Percentiles rank a stretch among this genome's conserved stretches.
phyloP scores from a whole-genome alignment of 2,888 invertebrate species.

The Drosophila vallismaia region DNA sequence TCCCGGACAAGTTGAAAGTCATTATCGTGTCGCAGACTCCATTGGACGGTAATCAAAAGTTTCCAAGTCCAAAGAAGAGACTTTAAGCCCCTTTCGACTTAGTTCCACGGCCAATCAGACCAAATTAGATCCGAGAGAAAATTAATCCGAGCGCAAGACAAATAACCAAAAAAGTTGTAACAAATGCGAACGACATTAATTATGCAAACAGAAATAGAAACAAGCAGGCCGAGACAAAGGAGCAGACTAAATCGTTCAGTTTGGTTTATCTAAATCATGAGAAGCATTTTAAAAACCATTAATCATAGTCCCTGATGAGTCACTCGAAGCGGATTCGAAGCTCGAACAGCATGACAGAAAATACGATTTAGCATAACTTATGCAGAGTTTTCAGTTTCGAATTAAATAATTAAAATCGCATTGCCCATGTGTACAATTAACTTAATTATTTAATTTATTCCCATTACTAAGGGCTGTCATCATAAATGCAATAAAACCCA shows the following conservation, averaged over 20 bases:
- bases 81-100: constrained; percentile 30
- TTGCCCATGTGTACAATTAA: constrained; percentile 58
- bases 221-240: constrained; percentile 28
- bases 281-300: constrained; percentile 69
- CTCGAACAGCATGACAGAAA: constrained; percentile 35
- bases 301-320: constrained; percentile 65
- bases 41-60: constrained; percentile 27
- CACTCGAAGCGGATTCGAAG: constrained; percentile 27
- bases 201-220: constrained; percentile 48
- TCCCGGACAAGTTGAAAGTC: constrained; percentile 20
- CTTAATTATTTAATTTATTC: constrained; percentile 75
- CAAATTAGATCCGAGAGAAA: constrained; percentile 58
- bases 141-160: constrained; percentile 60
- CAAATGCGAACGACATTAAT: constrained; percentile 65
- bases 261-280: constrained; percentile 40
- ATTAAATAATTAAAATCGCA: constrained; percentile 74
- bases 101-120: constrained; percentile 56
- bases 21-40: constrained; percentile 31
- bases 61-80: constrained; percentile 18
- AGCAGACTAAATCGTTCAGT: constrained; percentile 63
- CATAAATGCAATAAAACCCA: constrained; percentile 30
- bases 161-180: constrained; percentile 36
- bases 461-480: constrained; percentile 30
- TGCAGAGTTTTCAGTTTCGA: constrained; percentile 53
- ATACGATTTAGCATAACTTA: constrained; percentile 68